phyloP scores from a whole-genome alignment of 1,140 invertebrate genomes.

The Tribolium castaneum region DNA sequence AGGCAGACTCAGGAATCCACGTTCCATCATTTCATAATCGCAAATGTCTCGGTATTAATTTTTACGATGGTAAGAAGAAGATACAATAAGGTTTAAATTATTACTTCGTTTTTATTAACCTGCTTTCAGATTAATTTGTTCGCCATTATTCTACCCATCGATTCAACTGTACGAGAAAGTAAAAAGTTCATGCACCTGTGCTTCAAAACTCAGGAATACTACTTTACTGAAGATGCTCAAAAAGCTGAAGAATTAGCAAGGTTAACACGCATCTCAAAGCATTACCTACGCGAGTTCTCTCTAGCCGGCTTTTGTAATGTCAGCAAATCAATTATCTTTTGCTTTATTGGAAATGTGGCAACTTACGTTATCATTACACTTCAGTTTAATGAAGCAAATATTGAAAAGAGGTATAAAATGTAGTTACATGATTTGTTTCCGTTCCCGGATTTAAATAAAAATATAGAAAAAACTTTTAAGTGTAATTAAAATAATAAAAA shows the following conservation, averaged over 20 bases:
- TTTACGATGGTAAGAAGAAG: not conserved
- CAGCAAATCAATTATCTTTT: not conserved
- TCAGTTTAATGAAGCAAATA: not conserved
- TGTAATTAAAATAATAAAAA: too few species aligned
- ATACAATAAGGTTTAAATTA: not conserved
- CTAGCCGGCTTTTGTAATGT: not conserved
- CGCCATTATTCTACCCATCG: not conserved
- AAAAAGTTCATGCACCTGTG: not conserved
- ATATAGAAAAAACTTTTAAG: too few species aligned
- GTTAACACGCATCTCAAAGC: not conserved
- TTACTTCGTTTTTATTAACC: not conserved
- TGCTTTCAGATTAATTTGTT: not conserved
- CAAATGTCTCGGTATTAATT: not conserved
- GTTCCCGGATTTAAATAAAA: too few species aligned
- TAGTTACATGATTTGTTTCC: too few species aligned
- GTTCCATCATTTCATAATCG: not conserved
- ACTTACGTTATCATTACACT: not conserved
- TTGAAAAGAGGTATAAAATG: not conserved
- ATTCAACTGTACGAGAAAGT: not conserved
- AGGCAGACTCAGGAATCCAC: not conserved
- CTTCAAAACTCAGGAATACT: not conserved
- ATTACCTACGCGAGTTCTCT: not conserved
- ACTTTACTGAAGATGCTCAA: not conserved
- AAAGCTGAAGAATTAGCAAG: not conserved
- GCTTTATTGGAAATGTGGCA: not conserved